phyloP scores from a whole-genome alignment of 1,140 invertebrate genomes.

The Drosophila novamexicana region DNA sequence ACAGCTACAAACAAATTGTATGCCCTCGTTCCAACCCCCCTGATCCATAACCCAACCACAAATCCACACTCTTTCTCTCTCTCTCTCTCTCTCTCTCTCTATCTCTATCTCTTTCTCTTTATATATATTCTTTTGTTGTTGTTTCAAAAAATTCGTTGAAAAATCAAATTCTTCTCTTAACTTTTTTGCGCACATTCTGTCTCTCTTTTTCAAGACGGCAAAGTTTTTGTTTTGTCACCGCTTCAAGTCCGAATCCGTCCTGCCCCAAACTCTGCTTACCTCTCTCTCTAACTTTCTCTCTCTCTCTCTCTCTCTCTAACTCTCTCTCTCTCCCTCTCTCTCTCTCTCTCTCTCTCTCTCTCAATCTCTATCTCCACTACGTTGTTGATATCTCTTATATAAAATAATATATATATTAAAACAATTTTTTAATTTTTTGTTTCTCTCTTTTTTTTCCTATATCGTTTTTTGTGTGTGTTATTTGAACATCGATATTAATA shows the following conservation, averaged over 20 bases:
- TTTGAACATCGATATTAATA: slow-evolving; percentile 69
- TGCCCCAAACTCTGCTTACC: slow-evolving; percentile 2
- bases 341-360: slow-evolving; percentile 13
- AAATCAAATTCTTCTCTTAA: not conserved
- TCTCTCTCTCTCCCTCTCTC: slow-evolving; percentile 14
- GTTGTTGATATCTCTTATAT: slow-evolving; percentile 35
- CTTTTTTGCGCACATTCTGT: slow-evolving; percentile 2
- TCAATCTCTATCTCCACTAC: slow-evolving; percentile 1
- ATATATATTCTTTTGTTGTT: slow-evolving; percentile 24
- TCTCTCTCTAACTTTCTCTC: slow-evolving; percentile 8
- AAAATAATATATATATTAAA: slow-evolving; percentile 43
- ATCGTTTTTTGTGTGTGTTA: slow-evolving; percentile 65
- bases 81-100: slow-evolving; percentile 31
- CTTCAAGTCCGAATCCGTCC: slow-evolving; percentile 31
- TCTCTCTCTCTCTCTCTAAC: slow-evolving; percentile 20
- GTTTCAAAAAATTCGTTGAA: slow-evolving; percentile 33
- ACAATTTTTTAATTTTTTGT: slow-evolving; percentile 54
- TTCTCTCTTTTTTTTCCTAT: slow-evolving; percentile 48
- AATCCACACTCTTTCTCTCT: slow-evolving; percentile 13
- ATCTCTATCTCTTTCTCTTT: slow-evolving; percentile 15
- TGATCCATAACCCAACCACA: not conserved
- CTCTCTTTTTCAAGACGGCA: slow-evolving; percentile 17
- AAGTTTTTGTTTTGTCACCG: slow-evolving; percentile 29
- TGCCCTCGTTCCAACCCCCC: not conserved
- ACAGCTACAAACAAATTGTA: not conserved